Evolutionary conservation across 1,140 invertebrate genomes (phyloP), one percentile per base, ranked within the genome.

Genomic region (Oncopeltus fasciatus): DNA sequence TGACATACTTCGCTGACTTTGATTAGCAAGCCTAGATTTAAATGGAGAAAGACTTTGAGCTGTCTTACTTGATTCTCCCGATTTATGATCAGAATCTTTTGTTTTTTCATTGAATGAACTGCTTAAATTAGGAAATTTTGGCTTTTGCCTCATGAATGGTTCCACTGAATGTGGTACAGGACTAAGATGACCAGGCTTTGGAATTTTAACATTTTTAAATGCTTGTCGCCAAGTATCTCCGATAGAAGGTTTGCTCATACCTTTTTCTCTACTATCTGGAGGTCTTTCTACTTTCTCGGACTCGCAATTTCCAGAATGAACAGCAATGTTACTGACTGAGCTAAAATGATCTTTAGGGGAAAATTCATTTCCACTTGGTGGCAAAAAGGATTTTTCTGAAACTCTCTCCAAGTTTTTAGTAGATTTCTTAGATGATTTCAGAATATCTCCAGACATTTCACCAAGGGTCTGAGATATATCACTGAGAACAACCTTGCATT

Each of bases 171-270:
- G 64, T 57, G 60, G 62, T 18, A 64, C 49, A 14, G 63, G 61
- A 44, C 60, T 65, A 43, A 63, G 51, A 16, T 62, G 64, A 29
- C 63, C 61, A 16, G 67, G 62, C 65, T 70, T 70, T 0, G 68
- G 68, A 20, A 68, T 62, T 65, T 70, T 70, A 0, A 65, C 63
- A 38, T 69, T 70, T 64, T 69, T 69, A 58, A 70, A 70, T 2
- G 68, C 69, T 12, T 62, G 61, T 43, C 43, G 64, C 69, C 69
- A 70, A n/a, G 69, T 67, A 20, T 67, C 66, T 57, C 58, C 57
- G 27, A 68, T 63, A 21, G 62, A 64, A 8, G 60, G 33, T 20
- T 4, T 46, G 8, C 21, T 46, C 1, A 46, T 11, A 46, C 21
- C 44, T 46, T 46, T 46, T n/a, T n/a, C n/a, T n/a, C n/a, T n/a